phyloP scores from a whole-genome alignment of 2,888 invertebrate genomes.

The Entomobrya multifasciata region DNA sequence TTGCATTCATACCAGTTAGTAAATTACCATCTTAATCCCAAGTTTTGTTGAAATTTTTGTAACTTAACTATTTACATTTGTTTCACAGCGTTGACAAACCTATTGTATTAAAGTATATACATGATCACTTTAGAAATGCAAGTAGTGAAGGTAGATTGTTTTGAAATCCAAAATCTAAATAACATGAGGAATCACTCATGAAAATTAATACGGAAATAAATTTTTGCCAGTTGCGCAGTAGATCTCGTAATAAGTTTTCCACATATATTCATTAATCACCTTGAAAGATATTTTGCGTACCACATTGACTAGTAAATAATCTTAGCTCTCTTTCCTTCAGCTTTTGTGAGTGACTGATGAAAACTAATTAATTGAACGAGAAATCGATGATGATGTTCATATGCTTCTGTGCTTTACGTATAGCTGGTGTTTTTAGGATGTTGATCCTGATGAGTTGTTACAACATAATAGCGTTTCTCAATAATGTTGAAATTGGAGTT shows the following conservation, averaged over 20 bases:
- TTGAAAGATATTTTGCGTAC: not conserved
- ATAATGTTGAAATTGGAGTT: not conserved
- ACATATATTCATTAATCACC: slow-evolving; percentile 3
- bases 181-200: slow-evolving; percentile 23
- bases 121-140: not conserved
- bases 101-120: not conserved
- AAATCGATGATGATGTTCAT: not conserved
- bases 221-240: too few species aligned
- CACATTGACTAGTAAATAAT: too few species aligned
- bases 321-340: too few species aligned
- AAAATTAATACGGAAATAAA: slow-evolving; percentile 10
- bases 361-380: slow-evolving; percentile 31
- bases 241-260: too few species aligned
- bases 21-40: too few species aligned
- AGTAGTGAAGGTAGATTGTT: not conserved
- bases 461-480: not conserved
- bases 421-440: not conserved
- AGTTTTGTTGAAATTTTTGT: too few species aligned
- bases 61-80: too few species aligned
- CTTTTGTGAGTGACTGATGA: not conserved
- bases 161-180: not conserved
- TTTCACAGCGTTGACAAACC: slow-evolving; percentile 4
- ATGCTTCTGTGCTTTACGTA: not conserved
- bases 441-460: not conserved
- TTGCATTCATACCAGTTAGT: too few species aligned